Evolutionary conservation across 2,113 vertebrate species (phyloP).

Genomic region (Romanogobio albipinnatus): DNA sequence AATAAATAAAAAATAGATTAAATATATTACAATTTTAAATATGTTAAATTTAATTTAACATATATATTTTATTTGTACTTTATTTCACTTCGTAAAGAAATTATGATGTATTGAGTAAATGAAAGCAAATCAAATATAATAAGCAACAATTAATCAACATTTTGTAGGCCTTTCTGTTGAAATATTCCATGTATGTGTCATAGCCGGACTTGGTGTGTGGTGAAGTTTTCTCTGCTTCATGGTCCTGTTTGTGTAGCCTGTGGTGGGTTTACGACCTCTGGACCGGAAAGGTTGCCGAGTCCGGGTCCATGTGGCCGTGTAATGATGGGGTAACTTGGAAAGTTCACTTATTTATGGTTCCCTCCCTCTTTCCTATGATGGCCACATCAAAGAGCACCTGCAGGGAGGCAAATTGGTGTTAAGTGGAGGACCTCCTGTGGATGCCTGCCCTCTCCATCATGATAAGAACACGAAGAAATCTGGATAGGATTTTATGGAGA

Average conservation of each 20-base stretch:
- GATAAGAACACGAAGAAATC: conserved; percentile 57
- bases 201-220: not conserved
- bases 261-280: conserved; percentile 54
- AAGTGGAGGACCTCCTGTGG: conserved; percentile 60
- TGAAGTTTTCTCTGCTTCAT: conserved; percentile 7
- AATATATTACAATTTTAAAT: too few species aligned
- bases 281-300: conserved; percentile 53
- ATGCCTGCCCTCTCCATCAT: conserved; percentile 59
- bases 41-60: too few species aligned
- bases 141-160: not conserved
- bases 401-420: conserved; percentile 63
- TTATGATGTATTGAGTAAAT: too few species aligned
- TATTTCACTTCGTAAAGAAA: too few species aligned
- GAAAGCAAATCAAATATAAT: not conserved
- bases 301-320: conserved; percentile 46
- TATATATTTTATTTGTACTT: too few species aligned
- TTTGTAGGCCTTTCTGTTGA: not conserved
- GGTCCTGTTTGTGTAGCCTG: conserved; percentile 48
- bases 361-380: conserved; percentile 50
- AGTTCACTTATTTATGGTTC: conserved; percentile 61
- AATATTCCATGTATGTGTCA: conserved; percentile 11
- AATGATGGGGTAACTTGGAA: conserved; percentile 50
- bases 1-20: not conserved
- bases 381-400: conserved; percentile 64
- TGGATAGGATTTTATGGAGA: conserved; percentile 64